Conservation (phyloP, 2,113 vertebrate genomes). For the Typhlomys cinereus region DNA sequence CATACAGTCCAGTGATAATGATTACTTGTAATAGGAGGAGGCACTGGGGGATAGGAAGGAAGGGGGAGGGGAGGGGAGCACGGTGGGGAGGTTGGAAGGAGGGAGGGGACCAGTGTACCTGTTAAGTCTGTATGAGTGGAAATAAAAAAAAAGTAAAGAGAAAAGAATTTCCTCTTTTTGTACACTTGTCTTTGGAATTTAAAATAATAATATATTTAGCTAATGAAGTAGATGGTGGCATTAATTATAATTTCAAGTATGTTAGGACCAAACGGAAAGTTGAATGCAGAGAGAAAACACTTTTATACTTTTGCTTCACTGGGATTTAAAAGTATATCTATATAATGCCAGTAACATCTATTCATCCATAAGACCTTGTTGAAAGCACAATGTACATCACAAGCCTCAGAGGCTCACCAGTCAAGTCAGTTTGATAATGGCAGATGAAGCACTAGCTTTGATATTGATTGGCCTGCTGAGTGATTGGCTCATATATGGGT, state of each 20-base stretch:
- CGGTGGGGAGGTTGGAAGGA: not conserved
- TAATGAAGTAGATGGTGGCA: not conserved
- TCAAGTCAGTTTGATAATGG: not conserved
- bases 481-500: not conserved
- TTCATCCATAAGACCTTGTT: not conserved
- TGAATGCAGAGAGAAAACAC: not conserved
- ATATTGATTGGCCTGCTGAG: not conserved
- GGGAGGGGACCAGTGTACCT: too few species aligned
- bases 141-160: not conserved
- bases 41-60: too few species aligned
- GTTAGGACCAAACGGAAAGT: not conserved
- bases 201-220: not conserved
- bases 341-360: not conserved
- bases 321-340: not conserved
- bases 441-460: not conserved
- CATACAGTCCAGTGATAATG: too few species aligned
- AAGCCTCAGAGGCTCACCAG: not conserved
- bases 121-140: too few species aligned
- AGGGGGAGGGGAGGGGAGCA: not conserved
- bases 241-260: slow-evolving; percentile 30
- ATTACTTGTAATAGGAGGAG: too few species aligned
- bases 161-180: not conserved
- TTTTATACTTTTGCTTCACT: not conserved
- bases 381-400: not conserved
- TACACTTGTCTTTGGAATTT: not conserved